Base-by-base conservation (phyloP, 2,797 vertebrate genomes). In the Echiichthys vipera region DNA sequence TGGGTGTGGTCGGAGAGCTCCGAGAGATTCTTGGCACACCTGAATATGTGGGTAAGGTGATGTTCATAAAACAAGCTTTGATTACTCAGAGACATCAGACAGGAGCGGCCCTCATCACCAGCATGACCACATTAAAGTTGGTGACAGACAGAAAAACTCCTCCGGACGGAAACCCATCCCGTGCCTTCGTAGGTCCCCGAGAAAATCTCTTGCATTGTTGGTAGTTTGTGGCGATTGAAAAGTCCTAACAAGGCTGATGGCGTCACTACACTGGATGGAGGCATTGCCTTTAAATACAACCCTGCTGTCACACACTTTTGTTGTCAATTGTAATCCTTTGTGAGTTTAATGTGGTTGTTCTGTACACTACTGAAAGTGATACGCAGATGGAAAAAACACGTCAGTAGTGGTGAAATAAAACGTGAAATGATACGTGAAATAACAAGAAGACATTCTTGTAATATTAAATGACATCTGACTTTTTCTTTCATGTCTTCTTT, bases 1-100 rank as follows among this genome's bases (percentile, higher is more conserved):
- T 99, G 68, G 96, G 97, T 24, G 94, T 89, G 55, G 87, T 88
- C 0, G 92, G 89, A 66, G 98, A 99, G 56, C 95, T 99, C 68
- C 80, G 97, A 39, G 97, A 99, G 90, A 99, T 99, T 77, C 94
- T 98, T 90, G 98, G 98, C 67, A 99, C 98, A 4, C 97, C 97
- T 3, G 98, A 99, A 74, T 99, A 99, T 34, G 95, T 99, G 34
- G 97, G 98, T 99, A 96, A 91, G 93, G 30, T 36, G 45, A 42
- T 22, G 18, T 49, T 59, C 25, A 32, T 22, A 1, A 70, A 69
- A 62, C 22, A 22, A 2, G 10, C 25, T 64, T 49, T 36, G 34
- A 74, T 67, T 43, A 30, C 39, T 46, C 49, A 29, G 6, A 53
- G 7, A 39, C 56, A 56, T 29, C 24, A 49, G 54, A 17, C 39